Percentiles rank a stretch among this genome's conserved stretches.
Evolutionary conservation across 2,797 vertebrate species (phyloP).

Genomic region (Alosa sapidissima): DNA sequence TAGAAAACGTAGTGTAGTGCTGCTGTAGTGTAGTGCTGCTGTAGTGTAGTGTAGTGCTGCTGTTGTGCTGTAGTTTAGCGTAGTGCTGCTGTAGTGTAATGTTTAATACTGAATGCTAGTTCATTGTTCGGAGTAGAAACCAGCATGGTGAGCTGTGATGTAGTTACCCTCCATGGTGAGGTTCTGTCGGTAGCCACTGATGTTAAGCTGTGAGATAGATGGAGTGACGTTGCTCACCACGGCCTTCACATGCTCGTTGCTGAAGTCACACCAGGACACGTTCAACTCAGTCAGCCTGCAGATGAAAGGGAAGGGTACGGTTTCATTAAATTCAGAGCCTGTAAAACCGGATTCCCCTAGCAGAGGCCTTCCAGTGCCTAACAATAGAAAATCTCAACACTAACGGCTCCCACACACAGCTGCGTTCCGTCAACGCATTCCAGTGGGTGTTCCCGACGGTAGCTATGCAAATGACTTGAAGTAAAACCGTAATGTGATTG

Average conservation of each 20-base stretch:
- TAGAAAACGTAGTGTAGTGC: no score
- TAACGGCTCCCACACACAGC: no score
- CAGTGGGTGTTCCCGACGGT: no score
- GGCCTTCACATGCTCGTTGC: constrained; percentile 75
- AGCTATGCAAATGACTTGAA: no score
- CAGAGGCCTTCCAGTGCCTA: not conserved
- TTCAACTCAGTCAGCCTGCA: constrained; percentile 86
- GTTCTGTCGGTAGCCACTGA: constrained; percentile 91
- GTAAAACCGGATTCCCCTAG: not conserved
- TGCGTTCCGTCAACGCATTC: no score
- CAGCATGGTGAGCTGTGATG: not conserved
- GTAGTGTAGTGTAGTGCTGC: no score
- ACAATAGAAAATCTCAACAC: not conserved
- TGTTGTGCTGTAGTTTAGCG: no score
- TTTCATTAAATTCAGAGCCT: not conserved
- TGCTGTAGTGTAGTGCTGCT: no score
- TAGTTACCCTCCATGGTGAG: constrained; percentile 74
- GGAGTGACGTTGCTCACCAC: constrained; percentile 72
- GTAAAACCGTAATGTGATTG: no score
- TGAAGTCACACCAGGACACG: constrained; percentile 88
- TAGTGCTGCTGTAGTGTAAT: no score
- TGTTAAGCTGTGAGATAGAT: constrained; percentile 80
- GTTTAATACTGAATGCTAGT: no score
- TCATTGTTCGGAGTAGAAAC: not conserved
- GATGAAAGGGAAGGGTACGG: not conserved